These are phyloP conservation scores for Rotaria macrura DNA, from an alignment of 2,888 invertebrate genomes.

Conservation along the genomic window DNA sequence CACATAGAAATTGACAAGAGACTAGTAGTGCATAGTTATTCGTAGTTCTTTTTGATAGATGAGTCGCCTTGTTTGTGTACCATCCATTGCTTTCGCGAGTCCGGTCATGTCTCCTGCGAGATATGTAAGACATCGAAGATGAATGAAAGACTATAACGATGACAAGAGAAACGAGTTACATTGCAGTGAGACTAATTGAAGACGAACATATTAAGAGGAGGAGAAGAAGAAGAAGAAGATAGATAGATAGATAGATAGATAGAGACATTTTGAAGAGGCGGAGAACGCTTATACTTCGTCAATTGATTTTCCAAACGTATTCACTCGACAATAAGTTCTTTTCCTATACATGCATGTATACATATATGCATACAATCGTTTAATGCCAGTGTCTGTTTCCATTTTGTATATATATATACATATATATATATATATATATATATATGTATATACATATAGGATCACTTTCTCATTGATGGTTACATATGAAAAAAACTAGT, in stretches of 20 bases:
- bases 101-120: neutral
- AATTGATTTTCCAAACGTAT: neutral
- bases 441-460: neutral
- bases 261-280: neutral
- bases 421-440: neutral
- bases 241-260: neutral
- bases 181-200: neutral
- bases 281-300: neutral
- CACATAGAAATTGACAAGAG: neutral
- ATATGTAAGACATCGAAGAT: neutral
- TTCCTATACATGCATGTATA: too few relatives aligned
- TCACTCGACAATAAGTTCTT: neutral
- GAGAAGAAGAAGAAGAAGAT: neutral
- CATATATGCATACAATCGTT: neutral
- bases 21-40: neutral
- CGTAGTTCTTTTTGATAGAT: neutral
- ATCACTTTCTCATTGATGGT: neutral
- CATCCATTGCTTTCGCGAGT: neutral
- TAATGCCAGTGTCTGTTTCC: neutral
- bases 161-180: neutral
- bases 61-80: neutral
- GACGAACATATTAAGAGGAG: neutral
- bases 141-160: neutral
- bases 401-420: neutral
- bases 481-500: neutral